These are phyloP conservation scores for Elymnias hypermnestra DNA, from an alignment of 1,140 invertebrate genomes.

Conservation along the genomic window DNA sequence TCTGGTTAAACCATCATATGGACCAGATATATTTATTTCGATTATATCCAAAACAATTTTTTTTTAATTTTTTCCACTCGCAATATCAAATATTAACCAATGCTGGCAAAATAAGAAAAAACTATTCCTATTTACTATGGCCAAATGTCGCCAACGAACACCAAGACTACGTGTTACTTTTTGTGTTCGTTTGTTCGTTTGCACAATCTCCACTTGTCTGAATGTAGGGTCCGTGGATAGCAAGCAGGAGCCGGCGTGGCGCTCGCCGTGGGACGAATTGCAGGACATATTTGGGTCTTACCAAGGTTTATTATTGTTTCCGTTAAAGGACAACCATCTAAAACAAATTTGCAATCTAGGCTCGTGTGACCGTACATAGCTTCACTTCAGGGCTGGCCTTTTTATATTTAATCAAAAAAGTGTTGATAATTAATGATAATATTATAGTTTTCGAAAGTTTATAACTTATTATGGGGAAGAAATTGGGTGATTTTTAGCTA, in stretches of 20 bases:
- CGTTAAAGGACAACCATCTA: neutral
- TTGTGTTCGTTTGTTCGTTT: slow-evolving; percentile 11
- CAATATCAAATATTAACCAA: neutral
- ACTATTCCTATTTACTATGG: too few species aligned
- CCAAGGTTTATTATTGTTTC: slow-evolving; percentile 26
- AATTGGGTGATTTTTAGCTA: too few species aligned
- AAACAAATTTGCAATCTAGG: neutral
- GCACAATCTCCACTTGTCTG: slow-evolving; percentile 3
- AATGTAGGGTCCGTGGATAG: slow-evolving; percentile 6
- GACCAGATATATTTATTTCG: too few species aligned
- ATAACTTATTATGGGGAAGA: too few species aligned
- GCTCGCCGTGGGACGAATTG: slow-evolving; percentile 30
- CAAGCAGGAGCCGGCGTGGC: slow-evolving; percentile 20
- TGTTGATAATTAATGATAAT: too few species aligned
- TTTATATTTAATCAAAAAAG: too few species aligned
- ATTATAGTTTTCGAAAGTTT: too few species aligned
- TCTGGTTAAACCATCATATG: too few species aligned
- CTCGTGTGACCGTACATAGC: neutral
- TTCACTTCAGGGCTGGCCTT: too few species aligned
- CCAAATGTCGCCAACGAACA: slow-evolving; percentile 12
- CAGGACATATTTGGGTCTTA: slow-evolving; percentile 33
- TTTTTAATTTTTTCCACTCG: too few species aligned
- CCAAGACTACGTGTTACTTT: neutral
- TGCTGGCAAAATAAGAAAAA: too few species aligned
- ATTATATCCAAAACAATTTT: too few species aligned